These are phyloP conservation scores for Stegostoma tigrinum DNA, from an alignment of 2,113 vertebrate species.

Conservation along the genomic window DNA sequence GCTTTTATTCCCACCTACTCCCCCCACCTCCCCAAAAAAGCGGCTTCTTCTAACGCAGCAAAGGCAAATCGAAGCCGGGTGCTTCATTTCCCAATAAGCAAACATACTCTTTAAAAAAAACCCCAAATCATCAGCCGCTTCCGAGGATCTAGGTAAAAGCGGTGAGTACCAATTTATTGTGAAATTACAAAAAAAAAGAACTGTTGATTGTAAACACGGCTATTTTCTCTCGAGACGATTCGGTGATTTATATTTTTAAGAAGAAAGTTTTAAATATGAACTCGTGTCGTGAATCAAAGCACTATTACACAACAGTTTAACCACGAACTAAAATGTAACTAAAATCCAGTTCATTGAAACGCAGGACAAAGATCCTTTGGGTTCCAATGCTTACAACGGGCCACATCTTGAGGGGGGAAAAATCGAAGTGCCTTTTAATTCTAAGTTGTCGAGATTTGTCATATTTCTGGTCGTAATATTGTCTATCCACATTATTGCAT, in stretches of 20 bases:
- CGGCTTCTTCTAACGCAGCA: background rate
- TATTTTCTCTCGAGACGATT: background rate
- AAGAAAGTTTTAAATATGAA: no score
- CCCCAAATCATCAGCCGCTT: background rate
- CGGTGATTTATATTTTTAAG: background rate
- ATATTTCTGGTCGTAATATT: background rate
- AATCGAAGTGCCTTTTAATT: background rate
- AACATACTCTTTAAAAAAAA: background rate
- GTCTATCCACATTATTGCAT: background rate
- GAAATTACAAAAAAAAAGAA: background rate
- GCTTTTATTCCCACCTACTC: background rate
- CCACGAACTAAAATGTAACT: background rate
- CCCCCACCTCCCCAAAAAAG: background rate
- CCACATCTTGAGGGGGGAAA: no score
- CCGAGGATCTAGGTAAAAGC: background rate
- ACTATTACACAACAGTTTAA: conserved; percentile 28
- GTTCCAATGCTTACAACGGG: background rate
- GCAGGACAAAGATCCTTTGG: background rate
- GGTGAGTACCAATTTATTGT: conserved; percentile 32
- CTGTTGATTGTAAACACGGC: conserved; percentile 2
- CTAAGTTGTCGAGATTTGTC: background rate
- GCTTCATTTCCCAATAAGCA: background rate
- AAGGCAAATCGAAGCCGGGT: background rate
- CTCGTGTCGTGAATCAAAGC: conserved; percentile 35
- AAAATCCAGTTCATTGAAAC: conserved; percentile 21